phyloP scores from a whole-genome alignment of 2,888 invertebrate genomes.

The Lepidocyrtoides sp. region DNA sequence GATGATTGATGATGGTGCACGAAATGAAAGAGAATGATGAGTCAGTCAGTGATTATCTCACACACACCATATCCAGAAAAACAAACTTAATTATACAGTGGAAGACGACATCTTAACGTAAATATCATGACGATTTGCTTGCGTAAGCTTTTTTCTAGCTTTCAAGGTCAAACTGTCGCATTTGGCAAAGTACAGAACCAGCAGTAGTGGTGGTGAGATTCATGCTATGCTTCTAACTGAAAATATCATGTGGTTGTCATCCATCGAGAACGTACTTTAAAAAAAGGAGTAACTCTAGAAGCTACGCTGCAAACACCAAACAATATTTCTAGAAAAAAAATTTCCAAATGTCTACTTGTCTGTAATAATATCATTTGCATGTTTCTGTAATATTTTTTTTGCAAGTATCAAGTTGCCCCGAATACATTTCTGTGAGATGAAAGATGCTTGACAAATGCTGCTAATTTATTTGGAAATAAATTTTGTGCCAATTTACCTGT shows the following conservation, averaged over 20 bases:
- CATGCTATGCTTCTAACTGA: no score
- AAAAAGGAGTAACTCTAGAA: no score
- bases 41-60: background rate
- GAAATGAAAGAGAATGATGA: background rate
- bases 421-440: no score
- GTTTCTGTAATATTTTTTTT: no score
- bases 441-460: no score
- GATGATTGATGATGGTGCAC: background rate
- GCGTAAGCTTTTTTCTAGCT: background rate
- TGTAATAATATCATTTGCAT: no score
- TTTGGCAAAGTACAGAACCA: no score
- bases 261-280: no score
- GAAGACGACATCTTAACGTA: background rate
- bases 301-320: no score
- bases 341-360: background rate
- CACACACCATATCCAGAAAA: background rate
- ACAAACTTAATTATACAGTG: background rate
- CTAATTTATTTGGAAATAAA: no score
- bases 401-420: background rate
- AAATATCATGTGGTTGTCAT: slow-evolving; percentile 8
- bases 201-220: no score
- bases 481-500: slow-evolving; percentile 83
- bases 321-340: background rate
- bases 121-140: background rate
- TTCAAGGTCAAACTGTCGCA: slow-evolving; percentile 41